These are phyloP conservation scores for Euborellia annulipes DNA, from an alignment of 1,140 invertebrate genomes.

Conservation along the genomic window DNA sequence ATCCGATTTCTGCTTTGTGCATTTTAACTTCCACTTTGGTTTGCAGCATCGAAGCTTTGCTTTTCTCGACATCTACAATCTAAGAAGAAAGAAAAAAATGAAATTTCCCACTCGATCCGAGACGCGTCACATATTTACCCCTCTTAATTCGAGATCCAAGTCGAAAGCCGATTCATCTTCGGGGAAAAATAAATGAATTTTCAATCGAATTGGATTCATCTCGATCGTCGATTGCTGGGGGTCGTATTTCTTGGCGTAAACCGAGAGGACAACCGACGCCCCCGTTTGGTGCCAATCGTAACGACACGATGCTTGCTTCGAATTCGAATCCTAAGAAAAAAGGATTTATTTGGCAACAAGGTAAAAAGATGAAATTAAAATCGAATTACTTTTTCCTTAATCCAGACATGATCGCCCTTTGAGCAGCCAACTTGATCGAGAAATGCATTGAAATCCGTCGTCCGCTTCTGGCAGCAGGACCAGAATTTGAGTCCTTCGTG, in stretches of 20 bases:
- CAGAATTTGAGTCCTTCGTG: conserved; percentile 98
- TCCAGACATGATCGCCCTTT: conserved; percentile 73
- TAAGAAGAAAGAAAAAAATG: conserved; percentile 26
- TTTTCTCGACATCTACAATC: conserved; percentile 51
- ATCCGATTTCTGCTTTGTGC: conserved; percentile 66
- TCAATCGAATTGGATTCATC: conserved; percentile 69
- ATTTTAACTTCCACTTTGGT: conserved; percentile 92
- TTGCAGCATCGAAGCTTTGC: conserved; percentile 60
- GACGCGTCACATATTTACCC: conserved; percentile 41
- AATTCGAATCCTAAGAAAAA: conserved; percentile 28
- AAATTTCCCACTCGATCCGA: not conserved
- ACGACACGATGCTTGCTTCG: conserved; percentile 54
- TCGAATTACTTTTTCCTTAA: conserved; percentile 49
- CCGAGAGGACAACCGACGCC: conserved; percentile 60
- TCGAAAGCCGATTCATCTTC: conserved; percentile 56
- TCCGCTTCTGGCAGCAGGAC: conserved; percentile 89
- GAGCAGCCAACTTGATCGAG: conserved; percentile 74
- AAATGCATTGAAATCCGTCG: conserved; percentile 85
- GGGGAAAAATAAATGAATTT: conserved; percentile 61
- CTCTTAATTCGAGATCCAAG: conserved; percentile 65
- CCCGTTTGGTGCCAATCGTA: conserved; percentile 90
- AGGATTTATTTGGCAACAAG: not conserved
- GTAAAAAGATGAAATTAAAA: no score
- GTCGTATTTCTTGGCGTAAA: conserved; percentile 83
- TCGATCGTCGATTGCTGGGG: conserved; percentile 57